These are phyloP conservation scores for Leptoclinus maculatus DNA, from an alignment of 2,797 vertebrate species.

Conservation along the genomic window DNA sequence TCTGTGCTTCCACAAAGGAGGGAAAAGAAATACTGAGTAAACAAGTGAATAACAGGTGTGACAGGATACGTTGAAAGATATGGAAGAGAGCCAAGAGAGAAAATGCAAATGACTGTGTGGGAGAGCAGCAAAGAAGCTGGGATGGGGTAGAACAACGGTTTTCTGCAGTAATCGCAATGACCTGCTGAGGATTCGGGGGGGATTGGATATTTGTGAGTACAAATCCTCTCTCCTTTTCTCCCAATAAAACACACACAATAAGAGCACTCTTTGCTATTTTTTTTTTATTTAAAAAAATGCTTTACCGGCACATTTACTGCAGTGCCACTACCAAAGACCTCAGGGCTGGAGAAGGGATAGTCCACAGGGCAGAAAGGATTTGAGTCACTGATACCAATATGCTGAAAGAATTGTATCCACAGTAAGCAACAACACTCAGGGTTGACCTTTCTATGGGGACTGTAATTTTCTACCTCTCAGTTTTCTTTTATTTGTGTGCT, in stretches of 20 bases:
- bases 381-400: background rate
- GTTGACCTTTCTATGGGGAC: constrained; percentile 11
- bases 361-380: constrained; percentile 33
- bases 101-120: constrained; percentile 80
- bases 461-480: constrained; percentile 22
- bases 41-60: constrained; percentile 81
- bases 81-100: constrained; percentile 69
- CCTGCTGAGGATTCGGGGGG: constrained; percentile 29
- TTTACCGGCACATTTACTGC: constrained; percentile 50
- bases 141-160: constrained; percentile 45
- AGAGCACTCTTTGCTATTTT: constrained; percentile 39
- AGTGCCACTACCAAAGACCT: constrained; percentile 47
- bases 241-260: constrained; percentile 11
- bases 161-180: constrained; percentile 71
- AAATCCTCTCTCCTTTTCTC: constrained; percentile 17
- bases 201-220: constrained; percentile 23
- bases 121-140: constrained; percentile 50
- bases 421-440: background rate
- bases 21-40: constrained; percentile 31
- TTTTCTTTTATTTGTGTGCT: constrained; percentile 1
- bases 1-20: constrained; percentile 46
- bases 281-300: constrained; percentile 41
- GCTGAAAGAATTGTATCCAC: background rate
- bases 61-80: constrained; percentile 67
- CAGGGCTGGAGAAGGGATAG: constrained; percentile 24